These are phyloP conservation scores for Peromyscus nudipes DNA, from an alignment of 2,797 vertebrate genomes.

Conservation along the genomic window DNA sequence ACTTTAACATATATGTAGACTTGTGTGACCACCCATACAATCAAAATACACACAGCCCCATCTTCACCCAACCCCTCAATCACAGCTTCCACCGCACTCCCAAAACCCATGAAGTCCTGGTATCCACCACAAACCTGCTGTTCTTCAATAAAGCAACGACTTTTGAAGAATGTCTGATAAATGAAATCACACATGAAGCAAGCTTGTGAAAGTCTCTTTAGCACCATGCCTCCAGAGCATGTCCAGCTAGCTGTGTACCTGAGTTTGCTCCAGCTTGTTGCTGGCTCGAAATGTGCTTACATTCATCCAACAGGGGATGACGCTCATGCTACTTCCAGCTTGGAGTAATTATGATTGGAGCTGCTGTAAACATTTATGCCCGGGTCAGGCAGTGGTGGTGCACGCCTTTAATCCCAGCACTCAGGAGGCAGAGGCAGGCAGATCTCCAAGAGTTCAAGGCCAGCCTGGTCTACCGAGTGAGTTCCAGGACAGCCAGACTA, in stretches of 20 bases:
- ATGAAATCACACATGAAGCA: accelerated
- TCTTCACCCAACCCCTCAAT: too few relatives aligned
- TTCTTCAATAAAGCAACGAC: background rate
- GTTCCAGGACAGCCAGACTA: background rate
- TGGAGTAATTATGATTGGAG: background rate
- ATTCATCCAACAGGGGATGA: background rate
- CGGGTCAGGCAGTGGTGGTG: background rate
- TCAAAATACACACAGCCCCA: too few relatives aligned
- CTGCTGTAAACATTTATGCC: background rate
- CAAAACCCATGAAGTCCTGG: background rate
- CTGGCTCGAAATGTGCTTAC: background rate
- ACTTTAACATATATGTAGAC: background rate
- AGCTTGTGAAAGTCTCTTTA: background rate
- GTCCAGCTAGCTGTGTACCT: accelerated
- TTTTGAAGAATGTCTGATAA: background rate
- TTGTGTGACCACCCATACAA: background rate
- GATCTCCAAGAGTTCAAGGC: background rate
- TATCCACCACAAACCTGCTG: background rate
- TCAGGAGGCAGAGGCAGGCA: background rate
- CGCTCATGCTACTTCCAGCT: background rate
- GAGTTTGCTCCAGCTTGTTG: background rate
- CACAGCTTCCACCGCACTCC: accelerated
- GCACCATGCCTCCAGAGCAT: background rate
- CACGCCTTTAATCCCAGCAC: background rate
- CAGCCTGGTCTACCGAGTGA: background rate